Base-by-base conservation (phyloP, 2,113 vertebrate species). In the Chamaetylas fuelleborni region DNA sequence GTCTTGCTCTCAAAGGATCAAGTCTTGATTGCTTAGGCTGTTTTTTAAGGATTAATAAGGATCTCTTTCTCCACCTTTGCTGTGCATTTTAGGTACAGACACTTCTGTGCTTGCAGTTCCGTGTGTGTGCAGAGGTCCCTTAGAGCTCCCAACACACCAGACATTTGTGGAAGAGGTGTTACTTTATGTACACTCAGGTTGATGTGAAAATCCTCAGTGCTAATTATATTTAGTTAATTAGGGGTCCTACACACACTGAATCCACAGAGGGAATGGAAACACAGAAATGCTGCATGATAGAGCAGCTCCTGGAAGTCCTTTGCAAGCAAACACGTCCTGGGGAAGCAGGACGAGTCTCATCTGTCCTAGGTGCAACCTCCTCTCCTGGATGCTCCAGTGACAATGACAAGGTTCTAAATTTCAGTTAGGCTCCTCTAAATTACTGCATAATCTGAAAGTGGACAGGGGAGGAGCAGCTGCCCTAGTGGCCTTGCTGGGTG, bases 161-260 rank as follows among this genome's bases (percentile, higher is more conserved):
- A 70, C 22, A 4, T 34, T 87, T 65, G 70, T 42, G 62, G 29
- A 51, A 76, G 66, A 79, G 84, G 31, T 76, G 54, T 74, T 89
- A 12, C 29, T 84, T 70, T 79, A 53, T 81, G 45, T 83, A 64
- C 72, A 18, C 57, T 73, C 25, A 36, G 28, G 67, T 62, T 78
- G 74, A 80, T 78, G 51, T 20, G 34, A 81, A 92, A 86, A 82
- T 42, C 62, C 85, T 90, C 1, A 0, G n/a, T 86, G 72, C 65
- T 95, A 87, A 92, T 94, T 91, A 48, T 36, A 34, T 78, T 64
- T 86, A 57, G 40, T 90, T 94, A 72, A 92, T 95, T 86, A 65
- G 73, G 34, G 53, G 22, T 71, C 31, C 81, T 77, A 20, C 38
- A 19, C 56, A 25, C 11, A 7, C 26, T 38, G 70, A 67, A 48